A percentile compares a stretch with the other conserved stretches of the same genome.
Conservation (phyloP, 2,888 invertebrate genomes). For the Craniophora ligustri region DNA sequence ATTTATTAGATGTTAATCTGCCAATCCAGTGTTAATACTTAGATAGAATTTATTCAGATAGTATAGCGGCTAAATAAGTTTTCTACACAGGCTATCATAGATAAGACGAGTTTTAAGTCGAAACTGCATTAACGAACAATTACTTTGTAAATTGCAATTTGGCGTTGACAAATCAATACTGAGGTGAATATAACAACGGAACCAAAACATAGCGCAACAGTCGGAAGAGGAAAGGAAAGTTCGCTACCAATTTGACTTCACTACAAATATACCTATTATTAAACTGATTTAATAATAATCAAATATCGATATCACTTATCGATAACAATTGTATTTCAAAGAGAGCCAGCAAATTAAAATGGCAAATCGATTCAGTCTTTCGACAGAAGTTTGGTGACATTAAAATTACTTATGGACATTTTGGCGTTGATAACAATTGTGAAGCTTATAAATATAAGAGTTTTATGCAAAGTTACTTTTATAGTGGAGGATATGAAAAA, state of each 20-base stretch:
- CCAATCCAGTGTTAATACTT: slow-evolving; percentile 21
- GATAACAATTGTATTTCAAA: slow-evolving; percentile 45
- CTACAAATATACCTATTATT: slow-evolving; percentile 49
- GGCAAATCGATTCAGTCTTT: slow-evolving; percentile 42
- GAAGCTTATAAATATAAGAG: slow-evolving; percentile 18
- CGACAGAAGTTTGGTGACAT: slow-evolving; percentile 39
- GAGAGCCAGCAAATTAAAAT: slow-evolving; percentile 40
- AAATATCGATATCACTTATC: slow-evolving; percentile 46
- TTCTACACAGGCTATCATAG: slow-evolving; percentile 13
- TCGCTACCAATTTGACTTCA: slow-evolving; percentile 52
- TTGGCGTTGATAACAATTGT: slow-evolving; percentile 14
- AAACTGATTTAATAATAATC: slow-evolving; percentile 50
- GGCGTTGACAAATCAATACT: slow-evolving; percentile 60
- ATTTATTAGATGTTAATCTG: slow-evolving; percentile 25
- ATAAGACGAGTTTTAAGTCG: slow-evolving; percentile 38
- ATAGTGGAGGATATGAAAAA: slow-evolving; percentile 15
- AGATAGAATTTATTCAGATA: slow-evolving; percentile 24
- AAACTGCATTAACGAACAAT: slow-evolving; percentile 58
- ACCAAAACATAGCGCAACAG: slow-evolving; percentile 45
- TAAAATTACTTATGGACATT: slow-evolving; percentile 35
- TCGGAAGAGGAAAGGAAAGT: slow-evolving; percentile 60
- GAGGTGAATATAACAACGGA: slow-evolving; percentile 53
- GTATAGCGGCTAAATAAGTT: slow-evolving; percentile 28
- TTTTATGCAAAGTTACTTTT: slow-evolving; percentile 11
- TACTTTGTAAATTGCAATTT: slow-evolving; percentile 55